Evolutionary conservation across 2,888 invertebrate genomes (phyloP).

Genomic region (Phymatocera aterrima): DNA sequence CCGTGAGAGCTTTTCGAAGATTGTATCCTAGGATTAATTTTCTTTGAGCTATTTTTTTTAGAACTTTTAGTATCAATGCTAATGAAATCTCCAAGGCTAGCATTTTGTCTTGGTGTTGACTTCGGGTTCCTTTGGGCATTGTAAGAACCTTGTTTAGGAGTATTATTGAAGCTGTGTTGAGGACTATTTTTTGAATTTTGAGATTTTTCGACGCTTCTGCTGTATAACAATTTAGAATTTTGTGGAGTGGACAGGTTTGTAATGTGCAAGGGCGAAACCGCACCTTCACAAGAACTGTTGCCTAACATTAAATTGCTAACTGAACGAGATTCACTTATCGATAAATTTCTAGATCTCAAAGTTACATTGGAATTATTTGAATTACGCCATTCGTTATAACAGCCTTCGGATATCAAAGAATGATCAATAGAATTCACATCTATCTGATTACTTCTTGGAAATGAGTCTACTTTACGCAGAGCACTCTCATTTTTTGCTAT

Average conservation of each 20-base stretch:
- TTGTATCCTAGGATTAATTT: conserved; percentile 45
- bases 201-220: conserved; percentile 42
- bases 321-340: conserved; percentile 44
- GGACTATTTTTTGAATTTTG: conserved; percentile 44
- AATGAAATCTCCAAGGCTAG: conserved; percentile 62
- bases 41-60: conserved; percentile 54
- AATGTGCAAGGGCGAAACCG: conserved; percentile 56
- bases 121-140: conserved; percentile 55
- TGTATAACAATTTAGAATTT: conserved; percentile 46
- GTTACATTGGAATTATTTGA: conserved; percentile 51
- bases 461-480: background rate
- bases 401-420: background rate
- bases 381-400: conserved; percentile 31
- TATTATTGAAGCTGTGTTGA: conserved; percentile 42
- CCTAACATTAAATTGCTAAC: conserved; percentile 45
- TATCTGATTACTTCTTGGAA: background rate
- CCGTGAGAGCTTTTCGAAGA: conserved; percentile 32
- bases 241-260: conserved; percentile 46
- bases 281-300: conserved; percentile 49
- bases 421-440: background rate
- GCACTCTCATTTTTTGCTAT: conserved; percentile 16
- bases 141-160: conserved; percentile 50
- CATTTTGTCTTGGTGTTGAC: conserved; percentile 52
- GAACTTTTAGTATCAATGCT: conserved; percentile 51
- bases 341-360: conserved; percentile 48